Evolutionary conservation across 2,888 invertebrate species (phyloP).

Genomic region (Parnassius glacialis): DNA sequence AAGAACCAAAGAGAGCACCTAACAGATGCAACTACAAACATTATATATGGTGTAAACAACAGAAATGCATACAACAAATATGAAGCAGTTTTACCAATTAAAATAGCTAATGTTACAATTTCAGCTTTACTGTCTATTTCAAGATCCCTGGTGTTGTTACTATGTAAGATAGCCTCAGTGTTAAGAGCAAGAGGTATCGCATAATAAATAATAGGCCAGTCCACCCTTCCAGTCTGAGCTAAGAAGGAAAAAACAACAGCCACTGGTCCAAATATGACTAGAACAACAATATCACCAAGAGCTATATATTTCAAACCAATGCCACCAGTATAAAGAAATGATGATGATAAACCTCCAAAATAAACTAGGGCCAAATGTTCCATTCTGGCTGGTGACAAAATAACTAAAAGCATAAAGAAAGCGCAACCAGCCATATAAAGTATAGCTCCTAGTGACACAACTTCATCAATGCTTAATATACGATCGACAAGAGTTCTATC

Average conservation of each 20-base stretch:
- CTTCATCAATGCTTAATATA: conserved; percentile 85
- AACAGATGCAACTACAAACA: conserved; percentile 91
- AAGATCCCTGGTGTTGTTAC: conserved; percentile 96
- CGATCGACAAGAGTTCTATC: conserved; percentile 97
- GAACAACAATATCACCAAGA: conserved; percentile 93
- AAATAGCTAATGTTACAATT: conserved; percentile 96
- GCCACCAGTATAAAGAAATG: conserved; percentile 98
- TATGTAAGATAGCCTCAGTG: conserved; percentile 96
- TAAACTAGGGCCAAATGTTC: conserved; percentile 96
- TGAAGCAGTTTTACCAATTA: conserved; percentile 94
- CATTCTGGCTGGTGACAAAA: conserved; percentile 94
- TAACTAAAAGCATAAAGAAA: conserved; percentile 88
- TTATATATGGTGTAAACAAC: conserved; percentile 94
- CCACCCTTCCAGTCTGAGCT: conserved; percentile 94
- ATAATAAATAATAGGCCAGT: conserved; percentile 95
- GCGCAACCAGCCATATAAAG: conserved; percentile 93
- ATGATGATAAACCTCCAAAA: conserved; percentile 96
- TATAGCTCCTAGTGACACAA: conserved; percentile 93
- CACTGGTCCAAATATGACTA: conserved; percentile 96
- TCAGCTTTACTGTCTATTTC: conserved; percentile 94
- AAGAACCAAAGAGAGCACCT: conserved; percentile 94
- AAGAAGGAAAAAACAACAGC: conserved; percentile 96
- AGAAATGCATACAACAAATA: conserved; percentile 94
- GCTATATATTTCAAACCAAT: conserved; percentile 98
- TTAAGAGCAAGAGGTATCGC: conserved; percentile 96